Evolutionary conservation across 2,888 invertebrate species (phyloP), one percentile per base, ranked within the genome.

Genomic region (Penaeus monodon): DNA sequence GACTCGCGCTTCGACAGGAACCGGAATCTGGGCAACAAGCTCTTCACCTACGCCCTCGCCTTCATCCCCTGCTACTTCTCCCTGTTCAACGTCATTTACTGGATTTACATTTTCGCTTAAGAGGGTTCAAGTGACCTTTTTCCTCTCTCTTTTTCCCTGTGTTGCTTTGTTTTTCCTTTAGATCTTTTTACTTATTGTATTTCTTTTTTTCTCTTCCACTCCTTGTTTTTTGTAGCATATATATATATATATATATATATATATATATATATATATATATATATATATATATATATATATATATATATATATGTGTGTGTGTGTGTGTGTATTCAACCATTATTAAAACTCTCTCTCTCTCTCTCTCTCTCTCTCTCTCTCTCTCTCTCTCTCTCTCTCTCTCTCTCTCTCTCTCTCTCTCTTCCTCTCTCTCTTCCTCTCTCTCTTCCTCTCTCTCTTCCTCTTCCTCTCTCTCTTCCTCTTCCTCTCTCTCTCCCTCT

Each of bases 21-120:
- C 29, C 74, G 74, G 76, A 27, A 10, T 17, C 49, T 86, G 7
- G 81, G 81, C 22, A 81, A 86, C 22, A 76, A 49, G 29, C 66
- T 81, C n/a, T 86, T 81, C 81, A 64, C n/a, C 17, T 70, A 86
- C 17, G 86, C 86, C n/a, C 81, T 86, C 29, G 33, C 81, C 57
- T 86, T 86, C 77, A 70, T 86, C 76, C 86, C 86, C 8, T 29
- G 76, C 22, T 86, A 86, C 86, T 86, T 86, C 68, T 33, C 33
- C 12, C 24, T 81, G 8, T 86, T 86, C 77, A 86, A 86, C 57
- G 65, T 86, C 14, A 81, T 86, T n/a, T 86, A 86, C 68, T 86
- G 86, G 86, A 57, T 76, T 22, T 86, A 86, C 20, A 86, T 86
- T n/a, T 86, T 86, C 33, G 77, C 77, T 24, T 86, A 12, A 65